A percentile compares a stretch with the other conserved stretches of the same genome.
Evolutionary conservation across 2,113 vertebrate genomes (phyloP).

Genomic region (Aplodontia rufa): DNA sequence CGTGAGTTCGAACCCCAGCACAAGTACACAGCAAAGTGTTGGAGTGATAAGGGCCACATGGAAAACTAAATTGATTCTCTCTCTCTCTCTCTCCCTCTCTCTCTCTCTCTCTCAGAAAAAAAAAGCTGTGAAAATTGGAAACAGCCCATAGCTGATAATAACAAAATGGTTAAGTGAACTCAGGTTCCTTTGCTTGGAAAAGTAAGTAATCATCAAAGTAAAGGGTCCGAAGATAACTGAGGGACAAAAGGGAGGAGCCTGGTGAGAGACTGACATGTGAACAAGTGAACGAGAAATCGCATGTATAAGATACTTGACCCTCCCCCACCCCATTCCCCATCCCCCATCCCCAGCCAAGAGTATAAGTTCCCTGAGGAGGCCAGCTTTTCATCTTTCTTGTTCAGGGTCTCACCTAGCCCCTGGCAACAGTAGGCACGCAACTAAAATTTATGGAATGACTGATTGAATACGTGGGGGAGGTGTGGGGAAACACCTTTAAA

Average conservation of each 20-base stretch:
- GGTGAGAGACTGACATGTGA: not conserved
- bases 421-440: not conserved
- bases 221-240: accelerated
- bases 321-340: too few relatives aligned
- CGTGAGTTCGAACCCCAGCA: too few relatives aligned
- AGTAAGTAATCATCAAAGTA: not conserved
- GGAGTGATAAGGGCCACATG: too few relatives aligned
- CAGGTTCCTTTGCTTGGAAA: not conserved
- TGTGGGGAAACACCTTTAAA: not conserved
- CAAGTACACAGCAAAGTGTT: too few relatives aligned
- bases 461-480: not conserved
- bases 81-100: too few relatives aligned
- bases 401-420: not conserved
- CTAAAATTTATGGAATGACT: not conserved
- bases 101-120: too few relatives aligned
- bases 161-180: not conserved
- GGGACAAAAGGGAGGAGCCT: too few relatives aligned
- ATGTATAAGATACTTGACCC: not conserved
- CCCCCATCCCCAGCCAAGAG: not conserved
- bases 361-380: not conserved
- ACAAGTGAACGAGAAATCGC: not conserved
- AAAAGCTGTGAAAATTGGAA: constrained; percentile 4
- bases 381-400: not conserved
- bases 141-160: not conserved
- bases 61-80: too few relatives aligned